These are phyloP conservation scores for Pammene fasciana DNA, from an alignment of 2,888 invertebrate species.

Conservation along the genomic window DNA sequence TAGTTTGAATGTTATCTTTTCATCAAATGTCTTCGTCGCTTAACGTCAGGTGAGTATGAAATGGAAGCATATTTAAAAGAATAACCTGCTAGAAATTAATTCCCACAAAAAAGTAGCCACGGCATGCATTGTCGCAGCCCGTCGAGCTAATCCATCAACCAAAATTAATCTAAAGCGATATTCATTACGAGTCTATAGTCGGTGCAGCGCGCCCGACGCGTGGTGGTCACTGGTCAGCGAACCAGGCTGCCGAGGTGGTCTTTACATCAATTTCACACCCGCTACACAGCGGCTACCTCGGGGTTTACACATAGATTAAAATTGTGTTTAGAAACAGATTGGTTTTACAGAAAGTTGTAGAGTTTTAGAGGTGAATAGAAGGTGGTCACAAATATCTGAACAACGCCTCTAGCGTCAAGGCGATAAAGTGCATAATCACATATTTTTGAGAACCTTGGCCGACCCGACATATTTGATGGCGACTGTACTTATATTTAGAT, in stretches of 20 bases:
- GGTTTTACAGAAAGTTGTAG: too few relatives aligned
- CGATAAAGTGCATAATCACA: too few relatives aligned
- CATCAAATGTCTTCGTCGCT: conserved; percentile 8
- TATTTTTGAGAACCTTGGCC: too few relatives aligned
- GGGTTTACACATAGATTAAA: conserved; percentile 34
- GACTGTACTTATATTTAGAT: background rate
- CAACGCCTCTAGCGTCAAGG: too few relatives aligned
- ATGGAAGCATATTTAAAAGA: conserved; percentile 7
- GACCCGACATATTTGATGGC: too few relatives aligned
- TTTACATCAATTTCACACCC: conserved; percentile 47
- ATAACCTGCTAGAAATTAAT: conserved; percentile 29
- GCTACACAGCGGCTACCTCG: conserved; percentile 40
- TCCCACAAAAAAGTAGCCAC: conserved; percentile 34
- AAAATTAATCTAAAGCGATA: conserved; percentile 31
- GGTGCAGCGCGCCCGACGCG: conserved; percentile 13
- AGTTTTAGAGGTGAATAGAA: too few relatives aligned
- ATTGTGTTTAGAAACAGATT: conserved; percentile 11
- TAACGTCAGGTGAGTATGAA: conserved; percentile 1
- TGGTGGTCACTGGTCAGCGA: conserved; percentile 36
- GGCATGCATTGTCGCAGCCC: conserved; percentile 11
- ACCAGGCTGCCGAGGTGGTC: conserved; percentile 45
- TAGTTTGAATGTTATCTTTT: conserved; percentile 13
- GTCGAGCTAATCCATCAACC: conserved; percentile 38
- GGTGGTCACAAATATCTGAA: too few relatives aligned
- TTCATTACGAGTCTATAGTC: conserved; percentile 28